phyloP scores from a whole-genome alignment of 2,797 vertebrate genomes.

The Hipposideros larvatus region DNA sequence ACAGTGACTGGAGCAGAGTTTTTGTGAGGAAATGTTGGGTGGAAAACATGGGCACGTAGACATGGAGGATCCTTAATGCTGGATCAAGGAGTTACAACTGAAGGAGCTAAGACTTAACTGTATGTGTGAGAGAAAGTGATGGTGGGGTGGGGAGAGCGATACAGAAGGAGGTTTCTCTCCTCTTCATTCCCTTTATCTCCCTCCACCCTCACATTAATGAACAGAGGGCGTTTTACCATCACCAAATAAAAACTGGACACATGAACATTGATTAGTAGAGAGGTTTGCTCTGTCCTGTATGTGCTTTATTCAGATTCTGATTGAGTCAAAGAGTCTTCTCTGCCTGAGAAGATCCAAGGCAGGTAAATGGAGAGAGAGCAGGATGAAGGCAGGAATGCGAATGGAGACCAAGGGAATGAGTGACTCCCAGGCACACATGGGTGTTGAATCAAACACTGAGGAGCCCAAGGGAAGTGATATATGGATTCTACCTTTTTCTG shows the following conservation, averaged over 20 bases:
- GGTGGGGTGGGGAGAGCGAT: rapidly evolving
- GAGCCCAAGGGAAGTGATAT: neutral
- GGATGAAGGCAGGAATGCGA: neutral
- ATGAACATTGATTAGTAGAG: neutral
- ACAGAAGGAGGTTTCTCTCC: neutral
- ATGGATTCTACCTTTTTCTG: neutral
- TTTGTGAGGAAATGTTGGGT: neutral
- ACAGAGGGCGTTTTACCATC: neutral
- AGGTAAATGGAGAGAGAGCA: neutral
- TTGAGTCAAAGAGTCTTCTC: neutral
- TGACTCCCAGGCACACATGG: neutral
- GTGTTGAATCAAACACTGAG: neutral
- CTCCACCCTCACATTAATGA: neutral
- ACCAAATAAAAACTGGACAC: neutral
- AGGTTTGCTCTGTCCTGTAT: neutral
- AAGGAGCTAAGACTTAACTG: neutral
- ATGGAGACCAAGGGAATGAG: neutral
- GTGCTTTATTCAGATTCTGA: neutral
- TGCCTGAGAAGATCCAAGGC: neutral
- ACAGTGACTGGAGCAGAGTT: neutral
- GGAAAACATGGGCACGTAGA: neutral
- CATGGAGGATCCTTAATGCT: neutral
- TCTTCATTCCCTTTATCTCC: neutral
- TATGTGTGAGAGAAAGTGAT: neutral
- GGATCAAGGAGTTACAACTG: neutral